These are phyloP conservation scores for Brotula barbata DNA, from an alignment of 2,797 vertebrate genomes.

Conservation along the genomic window DNA sequence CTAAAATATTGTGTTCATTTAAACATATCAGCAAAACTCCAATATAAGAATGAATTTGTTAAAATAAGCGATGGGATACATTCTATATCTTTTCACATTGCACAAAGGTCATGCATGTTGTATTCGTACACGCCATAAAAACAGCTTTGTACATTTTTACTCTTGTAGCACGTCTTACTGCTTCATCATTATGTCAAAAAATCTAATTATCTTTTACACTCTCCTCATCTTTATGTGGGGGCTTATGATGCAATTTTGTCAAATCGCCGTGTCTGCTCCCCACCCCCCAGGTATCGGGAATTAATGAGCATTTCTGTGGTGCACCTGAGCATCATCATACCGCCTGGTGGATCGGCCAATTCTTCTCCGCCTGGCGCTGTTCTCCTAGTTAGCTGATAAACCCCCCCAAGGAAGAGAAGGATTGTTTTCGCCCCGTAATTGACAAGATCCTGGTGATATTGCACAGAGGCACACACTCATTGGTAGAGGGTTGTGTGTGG, in stretches of 20 bases:
- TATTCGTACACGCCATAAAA: background rate
- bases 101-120: background rate
- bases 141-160: conserved; percentile 11
- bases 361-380: conserved; percentile 65
- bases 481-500: background rate
- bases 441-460: conserved; percentile 68
- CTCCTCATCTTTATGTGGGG: conserved; percentile 35
- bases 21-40: too few species aligned
- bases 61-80: too few species aligned
- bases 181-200: conserved; percentile 41
- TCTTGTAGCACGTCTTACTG: conserved; percentile 24
- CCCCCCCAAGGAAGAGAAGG: conserved; percentile 58
- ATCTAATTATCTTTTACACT: conserved; percentile 39
- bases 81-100: too few species aligned
- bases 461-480: conserved; percentile 28
- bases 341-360: conserved; percentile 64
- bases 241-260: conserved; percentile 46
- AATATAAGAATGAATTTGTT: too few species aligned
- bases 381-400: conserved; percentile 66
- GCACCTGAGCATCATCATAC: conserved; percentile 71
- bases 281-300: conserved; percentile 56
- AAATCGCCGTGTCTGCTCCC: conserved; percentile 48
- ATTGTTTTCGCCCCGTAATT: conserved; percentile 70
- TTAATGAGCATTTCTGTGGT: conserved; percentile 67
- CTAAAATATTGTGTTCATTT: too few species aligned